A percentile compares a stretch with the other conserved stretches of the same genome.
Conservation (phyloP, 2,113 vertebrate genomes). For the Hassar affinis region DNA sequence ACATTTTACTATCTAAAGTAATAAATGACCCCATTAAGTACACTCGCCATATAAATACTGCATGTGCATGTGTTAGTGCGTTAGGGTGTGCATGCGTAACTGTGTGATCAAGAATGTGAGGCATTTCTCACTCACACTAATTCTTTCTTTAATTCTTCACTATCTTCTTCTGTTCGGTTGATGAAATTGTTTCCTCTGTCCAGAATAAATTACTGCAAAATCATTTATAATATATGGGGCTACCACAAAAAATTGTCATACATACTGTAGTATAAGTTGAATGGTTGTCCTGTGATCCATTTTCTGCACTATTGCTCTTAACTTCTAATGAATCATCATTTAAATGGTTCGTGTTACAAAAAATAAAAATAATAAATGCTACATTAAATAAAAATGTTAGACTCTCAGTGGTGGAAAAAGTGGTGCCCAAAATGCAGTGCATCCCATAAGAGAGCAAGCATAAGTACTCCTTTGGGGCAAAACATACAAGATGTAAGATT, state of each 20-base stretch:
- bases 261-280: constrained; percentile 7
- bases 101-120: constrained; percentile 31
- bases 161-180: not conserved
- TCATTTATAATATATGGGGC: constrained; percentile 29
- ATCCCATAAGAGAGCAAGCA: not conserved
- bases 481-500: constrained; percentile 13
- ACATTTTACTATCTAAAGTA: constrained; percentile 66
- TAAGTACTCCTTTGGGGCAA: constrained; percentile 5
- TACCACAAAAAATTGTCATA: constrained; percentile 24
- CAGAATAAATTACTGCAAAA: constrained; percentile 40
- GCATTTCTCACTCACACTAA: constrained; percentile 2
- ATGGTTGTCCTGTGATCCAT: constrained; percentile 34
- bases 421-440: not conserved
- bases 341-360: constrained; percentile 22
- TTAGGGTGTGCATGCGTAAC: constrained; percentile 31
- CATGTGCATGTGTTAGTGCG: constrained; percentile 51
- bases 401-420: not conserved
- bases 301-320: not conserved
- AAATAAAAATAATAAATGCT: not conserved
- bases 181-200: constrained; percentile 37
- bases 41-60: constrained; percentile 56
- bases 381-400: not conserved
- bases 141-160: not conserved
- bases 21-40: constrained; percentile 69
- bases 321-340: not conserved